Base-by-base conservation (phyloP, 2,797 vertebrate species). In the Aplochiton taeniatus region DNA sequence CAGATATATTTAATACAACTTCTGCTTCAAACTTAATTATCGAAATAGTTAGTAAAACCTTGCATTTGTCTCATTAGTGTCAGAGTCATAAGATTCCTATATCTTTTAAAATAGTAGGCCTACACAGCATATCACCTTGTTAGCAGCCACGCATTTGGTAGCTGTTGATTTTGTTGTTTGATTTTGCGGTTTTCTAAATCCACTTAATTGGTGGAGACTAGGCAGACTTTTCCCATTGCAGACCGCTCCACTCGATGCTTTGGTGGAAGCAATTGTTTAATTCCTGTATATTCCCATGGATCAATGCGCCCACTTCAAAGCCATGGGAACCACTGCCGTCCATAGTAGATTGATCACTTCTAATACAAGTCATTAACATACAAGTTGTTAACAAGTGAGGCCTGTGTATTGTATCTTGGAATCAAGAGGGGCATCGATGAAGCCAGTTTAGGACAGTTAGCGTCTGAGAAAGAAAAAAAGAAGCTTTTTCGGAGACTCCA, bases 281-380 rank as follows among this genome's bases (percentile, higher is more conserved):
- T 86, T 86, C 89, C 78, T 75, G 81, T 86, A 83, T 88, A 88
- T 92, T 90, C 86, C 71, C 82, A 46, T 80, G 62, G 76, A 91
- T 92, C 87, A 78, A 91, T 89, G 83, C 18, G 4, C 78, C 75
- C 58, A 84, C 89, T 90, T 92, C 88, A 92, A 92, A 92, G 90
- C 72, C 72, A 81, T 83, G 85, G 83, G 84, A 89, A 90, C 83
- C 42, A 60, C 85, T 70, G 58, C 80, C 76, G 83, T 89, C 81
- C 86, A 83, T 72, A 85, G 86, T 62, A 72, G 77, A 92, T 93
- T 89, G 90, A 92, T 92, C 87, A 90, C 71, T 78, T 90, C 84
- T 91, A 90, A 90, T 89, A 81, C 89, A 83, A 85, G 85, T 90
- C 87, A 91, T 92, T 91, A 91, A 87, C 88, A 90, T 89, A 90